Conservation (phyloP, 2,797 vertebrate species). For the Catamblyrhynchus diadema region DNA sequence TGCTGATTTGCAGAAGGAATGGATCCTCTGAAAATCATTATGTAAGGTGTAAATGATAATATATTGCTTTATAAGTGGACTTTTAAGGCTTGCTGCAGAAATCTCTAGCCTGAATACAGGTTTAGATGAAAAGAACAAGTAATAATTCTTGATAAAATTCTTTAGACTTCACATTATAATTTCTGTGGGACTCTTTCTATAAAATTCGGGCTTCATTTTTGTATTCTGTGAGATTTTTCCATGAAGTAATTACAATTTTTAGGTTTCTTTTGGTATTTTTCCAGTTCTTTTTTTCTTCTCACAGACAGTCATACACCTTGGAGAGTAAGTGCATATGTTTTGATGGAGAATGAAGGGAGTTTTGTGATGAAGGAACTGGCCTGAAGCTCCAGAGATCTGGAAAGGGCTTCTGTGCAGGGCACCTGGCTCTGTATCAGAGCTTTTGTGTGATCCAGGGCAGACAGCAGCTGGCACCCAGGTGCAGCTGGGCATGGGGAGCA, state of each 20-base stretch:
- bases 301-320: background rate
- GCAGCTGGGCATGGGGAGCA: accelerated
- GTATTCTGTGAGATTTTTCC: background rate
- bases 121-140: background rate
- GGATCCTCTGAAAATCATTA: background rate
- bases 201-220: background rate
- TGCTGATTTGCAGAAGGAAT: background rate
- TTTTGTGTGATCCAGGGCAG: background rate
- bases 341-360: background rate
- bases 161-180: background rate
- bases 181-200: background rate
- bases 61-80: background rate
- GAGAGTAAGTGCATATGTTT: background rate
- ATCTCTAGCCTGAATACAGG: background rate
- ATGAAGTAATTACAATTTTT: background rate
- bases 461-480: background rate
- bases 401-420: background rate
- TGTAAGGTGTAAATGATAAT: background rate
- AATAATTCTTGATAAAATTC: background rate
- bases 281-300: background rate
- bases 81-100: background rate
- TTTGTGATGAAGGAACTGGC: background rate
- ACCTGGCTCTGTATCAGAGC: background rate
- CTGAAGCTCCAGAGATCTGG: background rate
- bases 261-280: background rate